These are phyloP conservation scores for Limnephilus auricula DNA, from an alignment of 2,888 invertebrate species.

Conservation along the genomic window DNA sequence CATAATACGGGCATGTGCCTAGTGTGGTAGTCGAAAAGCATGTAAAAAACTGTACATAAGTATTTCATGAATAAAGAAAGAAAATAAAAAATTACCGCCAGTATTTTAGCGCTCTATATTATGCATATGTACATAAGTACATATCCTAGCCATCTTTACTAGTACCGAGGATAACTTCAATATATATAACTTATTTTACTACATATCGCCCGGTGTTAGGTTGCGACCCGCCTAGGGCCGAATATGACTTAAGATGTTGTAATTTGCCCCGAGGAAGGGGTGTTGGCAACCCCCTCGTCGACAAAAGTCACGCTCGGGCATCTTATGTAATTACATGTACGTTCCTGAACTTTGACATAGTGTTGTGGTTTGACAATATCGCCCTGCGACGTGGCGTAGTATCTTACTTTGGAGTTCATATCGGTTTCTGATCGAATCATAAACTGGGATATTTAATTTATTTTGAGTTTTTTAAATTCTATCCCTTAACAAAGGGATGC, in stretches of 20 bases:
- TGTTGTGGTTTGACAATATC: slow-evolving; percentile 31
- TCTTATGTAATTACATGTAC: slow-evolving; percentile 43
- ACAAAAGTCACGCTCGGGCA: slow-evolving; percentile 38
- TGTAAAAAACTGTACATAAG: too few species aligned
- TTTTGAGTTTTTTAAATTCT: background rate
- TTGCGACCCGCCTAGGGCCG: background rate
- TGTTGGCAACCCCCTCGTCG: background rate
- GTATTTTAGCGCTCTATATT: too few species aligned
- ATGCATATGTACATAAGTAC: too few species aligned
- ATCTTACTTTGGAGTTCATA: background rate
- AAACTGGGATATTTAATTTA: background rate
- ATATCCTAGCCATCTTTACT: too few species aligned
- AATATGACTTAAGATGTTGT: background rate
- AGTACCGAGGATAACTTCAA: too few species aligned
- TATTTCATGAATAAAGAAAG: too few species aligned
- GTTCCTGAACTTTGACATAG: slow-evolving; percentile 11
- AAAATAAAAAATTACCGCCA: too few species aligned
- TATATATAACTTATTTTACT: background rate
- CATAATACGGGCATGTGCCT: too few species aligned
- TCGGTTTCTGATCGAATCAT: background rate
- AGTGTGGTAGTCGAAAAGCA: too few species aligned
- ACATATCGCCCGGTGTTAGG: background rate
- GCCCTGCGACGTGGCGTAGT: background rate
- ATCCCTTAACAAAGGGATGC: background rate
- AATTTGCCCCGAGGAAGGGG: background rate